Conservation (phyloP, 2,888 invertebrate genomes). For the Hydroisotoma schaefferi region DNA sequence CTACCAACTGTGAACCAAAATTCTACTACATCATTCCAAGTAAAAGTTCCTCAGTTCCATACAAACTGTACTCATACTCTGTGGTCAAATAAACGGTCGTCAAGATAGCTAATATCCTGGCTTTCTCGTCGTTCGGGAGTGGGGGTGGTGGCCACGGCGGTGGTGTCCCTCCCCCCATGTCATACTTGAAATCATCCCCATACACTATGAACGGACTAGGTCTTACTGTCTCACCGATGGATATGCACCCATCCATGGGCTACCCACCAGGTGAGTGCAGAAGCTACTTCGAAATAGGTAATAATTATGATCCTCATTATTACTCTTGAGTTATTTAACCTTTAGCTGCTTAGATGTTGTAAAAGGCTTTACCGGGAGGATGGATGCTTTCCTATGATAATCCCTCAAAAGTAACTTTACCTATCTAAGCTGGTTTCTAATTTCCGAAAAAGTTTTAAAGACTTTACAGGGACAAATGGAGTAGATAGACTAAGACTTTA, state of each 20-base stretch:
- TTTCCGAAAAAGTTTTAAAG: neutral
- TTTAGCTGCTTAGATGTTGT: neutral
- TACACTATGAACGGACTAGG: slow-evolving; percentile 60
- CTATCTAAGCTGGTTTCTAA: neutral
- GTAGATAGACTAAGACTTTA: too few species aligned
- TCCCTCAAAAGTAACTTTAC: neutral
- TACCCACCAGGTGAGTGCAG: slow-evolving; percentile 59
- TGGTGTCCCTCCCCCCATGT: slow-evolving; percentile 55
- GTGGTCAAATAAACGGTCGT: slow-evolving; percentile 12
- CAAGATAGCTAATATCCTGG: slow-evolving; percentile 52
- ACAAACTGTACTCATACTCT: neutral
- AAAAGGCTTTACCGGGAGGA: too few species aligned
- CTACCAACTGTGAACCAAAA: neutral
- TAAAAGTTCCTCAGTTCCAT: neutral
- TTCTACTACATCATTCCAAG: neutral
- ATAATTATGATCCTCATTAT: too few species aligned
- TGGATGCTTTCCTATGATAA: too few species aligned
- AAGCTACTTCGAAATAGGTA: slow-evolving; percentile 8
- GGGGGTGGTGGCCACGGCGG: slow-evolving; percentile 58
- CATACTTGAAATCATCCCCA: slow-evolving; percentile 60
- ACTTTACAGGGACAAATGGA: too few species aligned
- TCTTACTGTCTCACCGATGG: slow-evolving; percentile 58
- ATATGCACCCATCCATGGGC: slow-evolving; percentile 61
- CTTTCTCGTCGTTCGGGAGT: slow-evolving; percentile 60
- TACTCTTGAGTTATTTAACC: too few species aligned